Evolutionary conservation across 2,113 vertebrate genomes (phyloP).

Genomic region (Melanostigma gelatinosum): DNA sequence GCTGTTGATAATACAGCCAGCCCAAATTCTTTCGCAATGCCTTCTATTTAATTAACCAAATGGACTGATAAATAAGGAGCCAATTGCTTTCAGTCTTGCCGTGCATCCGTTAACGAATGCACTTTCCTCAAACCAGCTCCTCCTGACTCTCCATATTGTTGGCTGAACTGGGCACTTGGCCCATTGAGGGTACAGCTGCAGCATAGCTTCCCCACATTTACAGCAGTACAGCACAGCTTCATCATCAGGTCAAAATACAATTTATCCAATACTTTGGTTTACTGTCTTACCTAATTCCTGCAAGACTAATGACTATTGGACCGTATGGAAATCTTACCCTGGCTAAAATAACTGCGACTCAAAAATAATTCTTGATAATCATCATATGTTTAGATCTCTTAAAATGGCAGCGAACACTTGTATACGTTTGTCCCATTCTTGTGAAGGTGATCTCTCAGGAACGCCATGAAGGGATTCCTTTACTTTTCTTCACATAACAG

Average conservation of each 20-base stretch:
- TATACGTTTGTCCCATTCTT: neutral
- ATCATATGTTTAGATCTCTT: too few species aligned
- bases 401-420: too few species aligned
- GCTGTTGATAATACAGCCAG: conserved; percentile 70
- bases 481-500: neutral
- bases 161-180: neutral
- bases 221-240: neutral
- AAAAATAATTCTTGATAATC: too few species aligned
- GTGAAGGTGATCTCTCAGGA: neutral
- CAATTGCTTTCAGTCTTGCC: conserved; percentile 27
- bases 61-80: conserved; percentile 69
- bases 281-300: too few species aligned
- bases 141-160: conserved; percentile 2
- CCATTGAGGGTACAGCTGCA: neutral
- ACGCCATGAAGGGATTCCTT: neutral
- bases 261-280: too few species aligned
- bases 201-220: neutral
- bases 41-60: conserved; percentile 74
- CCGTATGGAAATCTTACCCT: too few species aligned
- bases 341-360: too few species aligned
- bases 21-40: conserved; percentile 64
- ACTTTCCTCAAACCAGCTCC: neutral
- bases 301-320: too few species aligned
- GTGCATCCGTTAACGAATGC: conserved; percentile 20
- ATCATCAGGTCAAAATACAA: too few species aligned